phyloP scores from a whole-genome alignment of 2,888 invertebrate genomes.

The Oscheius sp. region DNA sequence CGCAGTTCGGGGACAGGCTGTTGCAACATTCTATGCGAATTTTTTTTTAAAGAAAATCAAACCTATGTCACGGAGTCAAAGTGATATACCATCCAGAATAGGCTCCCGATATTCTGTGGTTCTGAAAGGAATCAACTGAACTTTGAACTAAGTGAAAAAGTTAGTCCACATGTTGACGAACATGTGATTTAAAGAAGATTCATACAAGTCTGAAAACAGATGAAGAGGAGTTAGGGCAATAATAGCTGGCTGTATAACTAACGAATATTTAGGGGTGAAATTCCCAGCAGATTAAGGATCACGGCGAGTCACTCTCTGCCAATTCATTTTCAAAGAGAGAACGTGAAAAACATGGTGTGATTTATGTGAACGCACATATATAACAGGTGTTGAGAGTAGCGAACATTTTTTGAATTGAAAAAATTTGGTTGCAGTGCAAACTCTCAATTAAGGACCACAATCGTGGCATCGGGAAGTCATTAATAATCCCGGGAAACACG shows the following conservation, averaged over 20 bases:
- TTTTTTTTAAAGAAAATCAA: background rate
- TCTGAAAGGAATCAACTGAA: background rate
- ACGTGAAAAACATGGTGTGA: no score
- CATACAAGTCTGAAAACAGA: no score
- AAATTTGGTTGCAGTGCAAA: no score
- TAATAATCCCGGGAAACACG: conserved; percentile 19
- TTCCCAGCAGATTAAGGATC: conserved; percentile 14
- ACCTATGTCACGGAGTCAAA: conserved; percentile 49
- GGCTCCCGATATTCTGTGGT: conserved; percentile 1
- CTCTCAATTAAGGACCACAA: conserved; percentile 10
- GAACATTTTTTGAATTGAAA: no score
- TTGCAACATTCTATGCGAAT: conserved; percentile 58
- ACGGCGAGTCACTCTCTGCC: background rate
- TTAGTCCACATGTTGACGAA: background rate
- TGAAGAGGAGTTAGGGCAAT: no score
- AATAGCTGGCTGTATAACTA: no score
- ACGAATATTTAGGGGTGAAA: no score
- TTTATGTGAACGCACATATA: no score
- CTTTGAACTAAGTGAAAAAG: background rate
- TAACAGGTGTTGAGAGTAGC: no score
- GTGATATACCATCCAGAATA: conserved; percentile 50
- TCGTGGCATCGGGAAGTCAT: conserved; percentile 23
- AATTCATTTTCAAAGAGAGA: no score
- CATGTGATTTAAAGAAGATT: background rate
- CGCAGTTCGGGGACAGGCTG: conserved; percentile 70